Evolutionary conservation across 1,140 invertebrate species (phyloP).

Genomic region (Luehdorfia chinensis): DNA sequence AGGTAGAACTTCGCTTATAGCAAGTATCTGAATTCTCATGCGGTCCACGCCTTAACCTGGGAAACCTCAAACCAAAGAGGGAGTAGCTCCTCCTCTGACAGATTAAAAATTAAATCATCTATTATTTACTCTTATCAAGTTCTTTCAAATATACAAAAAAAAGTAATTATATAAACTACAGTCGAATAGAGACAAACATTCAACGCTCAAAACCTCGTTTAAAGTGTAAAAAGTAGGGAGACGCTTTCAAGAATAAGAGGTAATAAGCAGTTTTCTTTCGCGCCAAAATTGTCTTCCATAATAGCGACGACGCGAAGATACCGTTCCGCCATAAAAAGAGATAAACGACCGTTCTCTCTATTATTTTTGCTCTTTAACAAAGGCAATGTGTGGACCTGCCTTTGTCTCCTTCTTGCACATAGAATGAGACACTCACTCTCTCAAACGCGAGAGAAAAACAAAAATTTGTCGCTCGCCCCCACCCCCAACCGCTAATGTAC

Average conservation of each 20-base stretch:
- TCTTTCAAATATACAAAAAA: too few species aligned
- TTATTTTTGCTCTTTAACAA: constrained; percentile 76
- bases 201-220: constrained; percentile 33
- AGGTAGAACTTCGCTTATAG: too few species aligned
- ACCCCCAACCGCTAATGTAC: constrained; percentile 60
- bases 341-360: constrained; percentile 76
- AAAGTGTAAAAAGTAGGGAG: constrained; percentile 53
- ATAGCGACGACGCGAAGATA: constrained; percentile 71
- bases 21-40: too few species aligned
- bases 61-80: too few species aligned
- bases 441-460: constrained; percentile 60
- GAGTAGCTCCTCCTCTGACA: too few species aligned
- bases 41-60: too few species aligned
- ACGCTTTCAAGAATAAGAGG: constrained; percentile 67
- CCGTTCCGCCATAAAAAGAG: constrained; percentile 73
- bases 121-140: too few species aligned
- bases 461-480: constrained; percentile 63
- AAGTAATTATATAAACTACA: too few species aligned
- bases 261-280: constrained; percentile 77
- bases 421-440: constrained; percentile 26
- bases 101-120: too few species aligned
- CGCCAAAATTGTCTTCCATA: constrained; percentile 76
- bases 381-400: constrained; percentile 69
- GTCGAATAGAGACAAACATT: constrained; percentile 13
- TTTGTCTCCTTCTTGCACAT: constrained; percentile 56